Evolutionary conservation across 1,140 invertebrate species (phyloP), one percentile per base, ranked within the genome.

Genomic region (Propsilocerus akamusi): DNA sequence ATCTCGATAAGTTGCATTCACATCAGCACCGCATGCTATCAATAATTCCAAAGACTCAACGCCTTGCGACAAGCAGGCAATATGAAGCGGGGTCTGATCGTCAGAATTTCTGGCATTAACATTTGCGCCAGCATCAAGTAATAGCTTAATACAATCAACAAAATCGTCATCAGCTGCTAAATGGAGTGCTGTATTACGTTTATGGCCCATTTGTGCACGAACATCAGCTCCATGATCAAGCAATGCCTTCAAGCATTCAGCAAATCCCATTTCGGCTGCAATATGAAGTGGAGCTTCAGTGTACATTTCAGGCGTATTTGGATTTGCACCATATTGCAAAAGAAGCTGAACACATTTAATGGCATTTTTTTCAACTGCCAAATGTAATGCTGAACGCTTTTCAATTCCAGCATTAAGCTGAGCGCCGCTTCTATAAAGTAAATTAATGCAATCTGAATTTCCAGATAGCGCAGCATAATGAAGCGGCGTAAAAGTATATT

Each of bases 201-300:
- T 73, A 8, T 68, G 58, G 0, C 83, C 83, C 37, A 78, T 71
- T 51, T 81, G 79, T 0, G 82, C 80, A 25, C 80, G 69, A 2
- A 85, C 80, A 56, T 86, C 82, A 4, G 85, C 85, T 17, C 82
- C 82, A 52, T 81, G 70, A 48, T 69, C 70, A 25, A 88, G 64
- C 2, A 88, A 64, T 17, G 87, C 57, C 57, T 77, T 75, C 4
- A 84, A 69, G 57, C 81, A 83, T 48, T 69, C 67, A 0, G 72
- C 66, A 25, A 76, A 76, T 8, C 86, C 86, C 26, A 83, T 64
- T 41, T 79, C 74, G 14, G 83, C 80, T 8, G 86, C 85, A 4
- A 88, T 77, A 54, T 90, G 86, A 4, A 92, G 61, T 0, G 86
- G 84, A 0, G 86, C 87, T 67, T 88, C 84, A 4, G 80, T 86